A percentile compares a stretch with the other conserved stretches of the same genome.
phyloP scores from a whole-genome alignment of 2,113 vertebrate species.

The Sisor rabdophorus region DNA sequence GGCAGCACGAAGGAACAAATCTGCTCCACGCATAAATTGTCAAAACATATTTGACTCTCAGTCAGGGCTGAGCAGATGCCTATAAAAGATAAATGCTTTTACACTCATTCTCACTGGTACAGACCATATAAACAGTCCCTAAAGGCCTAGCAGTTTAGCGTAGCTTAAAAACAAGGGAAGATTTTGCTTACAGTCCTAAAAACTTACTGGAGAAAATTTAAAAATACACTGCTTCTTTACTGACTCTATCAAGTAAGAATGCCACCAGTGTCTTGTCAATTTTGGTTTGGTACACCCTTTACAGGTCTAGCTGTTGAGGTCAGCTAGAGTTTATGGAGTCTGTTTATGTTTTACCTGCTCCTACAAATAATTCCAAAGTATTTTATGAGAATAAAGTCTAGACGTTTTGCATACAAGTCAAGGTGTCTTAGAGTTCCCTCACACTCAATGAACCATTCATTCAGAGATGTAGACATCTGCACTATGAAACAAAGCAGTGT shows the following conservation, averaged over 20 bases:
- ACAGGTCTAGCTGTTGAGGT: not conserved
- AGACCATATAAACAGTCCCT: not conserved
- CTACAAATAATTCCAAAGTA: not conserved
- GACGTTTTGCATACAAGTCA: not conserved
- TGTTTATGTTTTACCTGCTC: not conserved
- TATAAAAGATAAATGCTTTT: conserved; percentile 59
- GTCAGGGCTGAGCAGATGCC: conserved; percentile 56
- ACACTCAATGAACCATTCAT: not conserved
- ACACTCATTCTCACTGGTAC: conserved; percentile 45
- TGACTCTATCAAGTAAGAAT: not conserved
- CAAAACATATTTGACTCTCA: conserved; percentile 57
- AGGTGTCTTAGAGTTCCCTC: not conserved
- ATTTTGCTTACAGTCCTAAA: not conserved
- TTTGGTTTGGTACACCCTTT: not conserved
- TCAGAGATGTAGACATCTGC: not conserved
- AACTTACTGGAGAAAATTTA: not conserved
- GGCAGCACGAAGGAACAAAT: conserved; percentile 53
- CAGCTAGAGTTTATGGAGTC: conserved; percentile 6
- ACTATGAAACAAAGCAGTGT: not conserved
- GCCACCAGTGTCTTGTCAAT: not conserved
- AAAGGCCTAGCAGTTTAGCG: conserved; percentile 3
- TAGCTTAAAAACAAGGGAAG: not conserved
- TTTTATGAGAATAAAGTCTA: conserved; percentile 3
- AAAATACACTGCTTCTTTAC: not conserved
- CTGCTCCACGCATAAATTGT: conserved; percentile 52